Base-by-base conservation (phyloP, 2,888 invertebrate species). In the Opisthograptis luteolata region DNA sequence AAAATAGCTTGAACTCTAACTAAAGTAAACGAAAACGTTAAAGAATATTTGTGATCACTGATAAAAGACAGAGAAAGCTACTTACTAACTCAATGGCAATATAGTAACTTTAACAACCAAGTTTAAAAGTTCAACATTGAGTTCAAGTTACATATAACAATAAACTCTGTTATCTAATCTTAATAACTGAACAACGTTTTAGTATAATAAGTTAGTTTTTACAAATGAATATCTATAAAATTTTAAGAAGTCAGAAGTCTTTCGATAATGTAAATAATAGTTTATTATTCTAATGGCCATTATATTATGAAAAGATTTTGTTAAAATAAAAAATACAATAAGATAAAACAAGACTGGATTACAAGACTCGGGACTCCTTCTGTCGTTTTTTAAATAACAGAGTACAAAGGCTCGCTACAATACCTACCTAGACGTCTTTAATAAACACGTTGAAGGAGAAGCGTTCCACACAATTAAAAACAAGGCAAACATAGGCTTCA, bases 391-490 rank as follows among this genome's bases (percentile, higher is more conserved):
- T n/a, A n/a, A n/a, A n/a, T n/a, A n/a, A n/a, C n/a, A n/a, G n/a
- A n/a, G n/a, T n/a, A n/a, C n/a, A n/a, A n/a, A n/a, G n/a, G n/a
- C n/a, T n/a, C n/a, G n/a, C n/a, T n/a, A n/a, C n/a, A n/a, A n/a
- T n/a, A n/a, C n/a, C n/a, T n/a, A n/a, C n/a, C n/a, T n/a, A n/a
- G n/a, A n/a, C n/a, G n/a, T n/a, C n/a, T n/a, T n/a, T n/a, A n/a
- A n/a, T n/a, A n/a, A n/a, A n/a, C n/a, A n/a, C n/a, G n/a, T n/a
- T n/a, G n/a, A n/a, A n/a, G n/a, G n/a, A n/a, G n/a, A n/a, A 34
- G 14, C 10, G 20, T 34, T 34, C 12, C 34, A 45, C n/a, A 45
- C 40, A 47, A 40, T 47, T 39, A 34, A 27, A 36, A 40, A 34
- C 28, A 35, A 36, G 15, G 20, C 35, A 17, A n/a, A 17, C 35